A percentile compares a stretch with the other conserved stretches of the same genome.
Conservation (phyloP, 2,797 vertebrate genomes). For the Emydoidea blandingii region DNA sequence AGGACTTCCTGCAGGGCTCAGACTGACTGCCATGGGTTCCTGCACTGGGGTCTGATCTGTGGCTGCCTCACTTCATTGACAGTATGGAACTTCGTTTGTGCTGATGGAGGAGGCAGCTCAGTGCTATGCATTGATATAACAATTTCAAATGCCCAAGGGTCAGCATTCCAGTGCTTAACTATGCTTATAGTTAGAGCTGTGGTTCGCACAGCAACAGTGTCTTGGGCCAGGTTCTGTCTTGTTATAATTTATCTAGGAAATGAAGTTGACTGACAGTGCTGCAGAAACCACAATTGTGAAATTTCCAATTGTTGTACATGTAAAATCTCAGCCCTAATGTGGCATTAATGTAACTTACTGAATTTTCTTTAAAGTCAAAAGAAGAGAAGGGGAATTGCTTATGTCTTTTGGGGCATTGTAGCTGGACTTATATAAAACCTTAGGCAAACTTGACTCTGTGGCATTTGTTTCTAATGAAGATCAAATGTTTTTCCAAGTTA, state of each 20-base stretch:
- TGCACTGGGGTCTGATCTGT: background rate
- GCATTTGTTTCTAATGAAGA: constrained; percentile 23
- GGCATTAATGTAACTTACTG: background rate
- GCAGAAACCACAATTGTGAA: background rate
- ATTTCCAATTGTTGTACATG: constrained; percentile 27
- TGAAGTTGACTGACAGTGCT: constrained; percentile 12
- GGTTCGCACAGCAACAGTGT: background rate
- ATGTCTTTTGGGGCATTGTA: constrained; percentile 1
- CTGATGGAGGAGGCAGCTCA: background rate
- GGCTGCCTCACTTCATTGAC: background rate
- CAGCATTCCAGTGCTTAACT: background rate
- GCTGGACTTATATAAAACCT: constrained; percentile 16
- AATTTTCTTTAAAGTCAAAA: background rate
- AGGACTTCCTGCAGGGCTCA: background rate
- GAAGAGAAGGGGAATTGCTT: background rate
- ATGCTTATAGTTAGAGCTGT: background rate
- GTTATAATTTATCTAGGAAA: background rate
- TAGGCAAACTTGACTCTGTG: background rate
- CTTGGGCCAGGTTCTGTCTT: background rate
- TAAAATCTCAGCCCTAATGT: constrained; percentile 16
- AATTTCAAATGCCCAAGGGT: background rate
- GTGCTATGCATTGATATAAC: background rate
- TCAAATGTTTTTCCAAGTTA: constrained; percentile 23
- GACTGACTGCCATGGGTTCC: background rate
- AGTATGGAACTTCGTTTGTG: background rate